A percentile compares a stretch with the other conserved stretches of the same genome.
These are phyloP conservation scores for Belonocnema kinseyi DNA, from an alignment of 1,140 invertebrate species.

Conservation along the genomic window DNA sequence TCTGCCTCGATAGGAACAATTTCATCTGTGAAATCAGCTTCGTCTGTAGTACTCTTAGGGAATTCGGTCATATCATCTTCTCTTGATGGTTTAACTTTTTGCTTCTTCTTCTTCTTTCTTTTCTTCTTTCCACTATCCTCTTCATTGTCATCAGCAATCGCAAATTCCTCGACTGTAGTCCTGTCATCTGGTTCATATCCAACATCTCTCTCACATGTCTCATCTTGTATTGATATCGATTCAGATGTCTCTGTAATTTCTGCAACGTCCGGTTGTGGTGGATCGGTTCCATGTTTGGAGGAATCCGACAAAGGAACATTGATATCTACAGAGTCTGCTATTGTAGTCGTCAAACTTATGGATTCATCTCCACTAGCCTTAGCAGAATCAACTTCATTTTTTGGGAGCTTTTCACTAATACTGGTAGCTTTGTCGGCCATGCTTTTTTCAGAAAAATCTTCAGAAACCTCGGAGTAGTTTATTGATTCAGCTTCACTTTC, in stretches of 20 bases:
- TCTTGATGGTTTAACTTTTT: conserved; percentile 72
- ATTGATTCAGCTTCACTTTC: conserved; percentile 54
- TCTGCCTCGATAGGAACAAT: conserved; percentile 52
- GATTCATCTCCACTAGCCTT: conserved; percentile 62
- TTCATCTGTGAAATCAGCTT: conserved; percentile 63
- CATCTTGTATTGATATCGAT: conserved; percentile 69
- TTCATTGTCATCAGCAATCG: conserved; percentile 63
- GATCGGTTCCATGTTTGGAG: conserved; percentile 71
- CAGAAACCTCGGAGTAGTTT: conserved; percentile 43
- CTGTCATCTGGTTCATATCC: conserved; percentile 79
- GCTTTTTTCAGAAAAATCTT: conserved; percentile 66
- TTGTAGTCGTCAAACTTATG: conserved; percentile 73
- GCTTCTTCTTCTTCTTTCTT: conserved; percentile 77
- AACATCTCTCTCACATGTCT: conserved; percentile 67
- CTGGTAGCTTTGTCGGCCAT: conserved; percentile 69
- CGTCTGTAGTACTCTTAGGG: conserved; percentile 62
- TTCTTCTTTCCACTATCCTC: conserved; percentile 67
- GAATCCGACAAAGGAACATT: conserved; percentile 71
- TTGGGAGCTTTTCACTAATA: conserved; percentile 74
- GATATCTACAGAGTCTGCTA: conserved; percentile 80
- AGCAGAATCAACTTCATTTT: conserved; percentile 58
- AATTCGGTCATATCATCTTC: conserved; percentile 60
- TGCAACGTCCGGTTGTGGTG: conserved; percentile 74
- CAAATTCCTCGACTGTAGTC: conserved; percentile 77
- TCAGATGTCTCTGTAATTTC: conserved; percentile 73